A percentile compares a stretch with the other conserved stretches of the same genome.
Conservation (phyloP, 1,140 invertebrate species). For the Portunus trituberculatus region DNA sequence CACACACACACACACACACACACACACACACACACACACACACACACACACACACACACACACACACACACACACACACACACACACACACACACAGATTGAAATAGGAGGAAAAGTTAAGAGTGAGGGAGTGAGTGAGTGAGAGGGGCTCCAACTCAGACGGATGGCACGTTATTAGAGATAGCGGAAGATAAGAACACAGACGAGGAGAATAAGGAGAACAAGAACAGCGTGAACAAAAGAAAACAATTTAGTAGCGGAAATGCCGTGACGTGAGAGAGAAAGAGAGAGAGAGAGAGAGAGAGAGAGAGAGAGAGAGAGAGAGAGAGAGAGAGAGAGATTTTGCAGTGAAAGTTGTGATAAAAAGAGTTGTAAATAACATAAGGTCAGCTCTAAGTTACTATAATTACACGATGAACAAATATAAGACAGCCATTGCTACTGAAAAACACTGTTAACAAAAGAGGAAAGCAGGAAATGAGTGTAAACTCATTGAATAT, state of each 20-base stretch:
- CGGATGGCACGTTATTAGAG: constrained; percentile 1
- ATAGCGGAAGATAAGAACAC: constrained; percentile 5
- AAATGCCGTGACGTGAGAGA: not conserved
- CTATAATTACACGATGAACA: not conserved
- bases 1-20: not conserved
- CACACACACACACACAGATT: not conserved
- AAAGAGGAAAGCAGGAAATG: not conserved
- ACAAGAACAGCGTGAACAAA: not conserved
- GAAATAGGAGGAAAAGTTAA: too few species aligned
- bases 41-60: not conserved
- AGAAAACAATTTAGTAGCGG: constrained; percentile 25
- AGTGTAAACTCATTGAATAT: not conserved
- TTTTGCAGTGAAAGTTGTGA: not conserved
- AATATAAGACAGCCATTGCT: not conserved
- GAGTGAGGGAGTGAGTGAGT: too few species aligned
- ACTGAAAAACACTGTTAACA: not conserved
- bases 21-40: not conserved
- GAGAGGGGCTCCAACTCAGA: not conserved
- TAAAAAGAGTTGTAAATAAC: not conserved
- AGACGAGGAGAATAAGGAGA: not conserved
- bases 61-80: not conserved
- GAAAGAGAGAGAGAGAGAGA: constrained; percentile 38
- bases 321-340: constrained; percentile 37
- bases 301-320: constrained; percentile 49
- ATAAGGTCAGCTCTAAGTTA: not conserved